Evolutionary conservation across 2,888 invertebrate genomes (phyloP).

Genomic region (Acronicta leporina): DNA sequence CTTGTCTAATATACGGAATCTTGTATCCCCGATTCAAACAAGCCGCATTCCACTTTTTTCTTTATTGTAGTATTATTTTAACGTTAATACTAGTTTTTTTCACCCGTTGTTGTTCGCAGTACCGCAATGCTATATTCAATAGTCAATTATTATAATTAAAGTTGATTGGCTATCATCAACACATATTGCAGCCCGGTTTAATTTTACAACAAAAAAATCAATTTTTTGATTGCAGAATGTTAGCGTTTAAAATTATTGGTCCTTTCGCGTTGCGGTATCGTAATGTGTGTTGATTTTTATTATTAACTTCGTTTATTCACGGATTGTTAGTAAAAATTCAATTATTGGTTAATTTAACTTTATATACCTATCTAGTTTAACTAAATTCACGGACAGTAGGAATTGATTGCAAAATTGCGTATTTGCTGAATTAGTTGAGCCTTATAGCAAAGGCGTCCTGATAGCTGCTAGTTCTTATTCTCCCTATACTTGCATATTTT

Average conservation of each 20-base stretch:
- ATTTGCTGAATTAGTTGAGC: constrained; percentile 30
- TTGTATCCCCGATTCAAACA: constrained; percentile 14
- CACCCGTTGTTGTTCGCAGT: constrained; percentile 50
- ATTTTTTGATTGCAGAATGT: constrained; percentile 53
- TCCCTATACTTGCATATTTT: neutral
- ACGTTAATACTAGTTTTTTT: constrained; percentile 51
- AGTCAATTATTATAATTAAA: constrained; percentile 69
- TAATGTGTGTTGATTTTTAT: constrained; percentile 42
- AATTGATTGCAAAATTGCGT: constrained; percentile 20
- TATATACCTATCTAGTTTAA: constrained; percentile 34
- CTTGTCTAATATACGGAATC: constrained; percentile 20
- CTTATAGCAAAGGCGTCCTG: neutral
- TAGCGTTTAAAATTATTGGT: constrained; percentile 34
- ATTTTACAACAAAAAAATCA: constrained; percentile 33
- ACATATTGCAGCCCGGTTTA: constrained; percentile 57
- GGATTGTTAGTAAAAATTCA: constrained; percentile 54
- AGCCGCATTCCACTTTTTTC: constrained; percentile 35
- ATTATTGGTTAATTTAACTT: constrained; percentile 34
- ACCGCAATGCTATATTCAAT: constrained; percentile 61
- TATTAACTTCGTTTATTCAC: constrained; percentile 47
- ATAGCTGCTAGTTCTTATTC: neutral
- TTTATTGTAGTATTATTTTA: constrained; percentile 38
- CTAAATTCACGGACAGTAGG: constrained; percentile 23
- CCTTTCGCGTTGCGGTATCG: constrained; percentile 47
- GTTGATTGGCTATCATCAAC: constrained; percentile 63